Percentiles rank a stretch among this genome's conserved stretches.
Evolutionary conservation across 2,797 vertebrate genomes (phyloP).

Genomic region (Neosilurus mollespiculum): DNA sequence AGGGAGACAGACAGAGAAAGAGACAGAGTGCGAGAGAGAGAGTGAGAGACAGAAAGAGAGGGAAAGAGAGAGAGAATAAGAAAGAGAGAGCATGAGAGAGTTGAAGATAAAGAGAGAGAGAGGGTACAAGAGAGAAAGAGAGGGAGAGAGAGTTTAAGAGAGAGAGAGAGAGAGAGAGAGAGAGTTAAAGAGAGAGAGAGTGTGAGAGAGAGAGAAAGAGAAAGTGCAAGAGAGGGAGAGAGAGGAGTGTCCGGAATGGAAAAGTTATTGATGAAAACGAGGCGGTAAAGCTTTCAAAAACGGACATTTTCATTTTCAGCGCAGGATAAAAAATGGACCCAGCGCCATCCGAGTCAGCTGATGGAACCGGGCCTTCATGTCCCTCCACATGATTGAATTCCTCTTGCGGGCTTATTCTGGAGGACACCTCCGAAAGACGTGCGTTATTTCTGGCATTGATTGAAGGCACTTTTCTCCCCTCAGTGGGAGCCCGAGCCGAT

Average conservation of each 20-base stretch:
- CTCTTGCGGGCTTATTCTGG: slow-evolving; percentile 18
- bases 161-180: too few relatives aligned
- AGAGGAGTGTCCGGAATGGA: not conserved
- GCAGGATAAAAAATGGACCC: slow-evolving; percentile 30
- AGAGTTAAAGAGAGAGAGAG: too few relatives aligned
- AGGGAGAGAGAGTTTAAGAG: too few relatives aligned
- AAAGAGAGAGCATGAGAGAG: too few relatives aligned
- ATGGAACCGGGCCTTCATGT: slow-evolving; percentile 33
- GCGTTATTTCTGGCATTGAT: slow-evolving; percentile 40
- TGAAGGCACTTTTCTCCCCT: not conserved
- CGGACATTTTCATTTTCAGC: slow-evolving; percentile 34
- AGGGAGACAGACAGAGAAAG: too few relatives aligned
- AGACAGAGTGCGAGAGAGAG: too few relatives aligned
- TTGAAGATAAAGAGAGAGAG: too few relatives aligned
- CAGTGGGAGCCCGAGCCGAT: slow-evolving; percentile 4
- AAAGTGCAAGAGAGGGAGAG: too few relatives aligned
- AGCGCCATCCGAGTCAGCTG: slow-evolving; percentile 27
- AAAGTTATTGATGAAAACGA: slow-evolving; percentile 36
- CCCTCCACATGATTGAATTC: slow-evolving; percentile 42
- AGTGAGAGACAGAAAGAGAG: too few relatives aligned
- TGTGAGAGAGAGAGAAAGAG: too few relatives aligned
- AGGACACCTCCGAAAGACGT: slow-evolving; percentile 44
- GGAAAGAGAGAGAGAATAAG: too few relatives aligned
- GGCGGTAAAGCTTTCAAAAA: slow-evolving; percentile 40
- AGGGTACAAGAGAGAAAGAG: too few relatives aligned